Percentiles rank a stretch among this genome's conserved stretches.
phyloP scores from a whole-genome alignment of 2,797 vertebrate genomes.

The Typhlichthys eigenmanni region DNA sequence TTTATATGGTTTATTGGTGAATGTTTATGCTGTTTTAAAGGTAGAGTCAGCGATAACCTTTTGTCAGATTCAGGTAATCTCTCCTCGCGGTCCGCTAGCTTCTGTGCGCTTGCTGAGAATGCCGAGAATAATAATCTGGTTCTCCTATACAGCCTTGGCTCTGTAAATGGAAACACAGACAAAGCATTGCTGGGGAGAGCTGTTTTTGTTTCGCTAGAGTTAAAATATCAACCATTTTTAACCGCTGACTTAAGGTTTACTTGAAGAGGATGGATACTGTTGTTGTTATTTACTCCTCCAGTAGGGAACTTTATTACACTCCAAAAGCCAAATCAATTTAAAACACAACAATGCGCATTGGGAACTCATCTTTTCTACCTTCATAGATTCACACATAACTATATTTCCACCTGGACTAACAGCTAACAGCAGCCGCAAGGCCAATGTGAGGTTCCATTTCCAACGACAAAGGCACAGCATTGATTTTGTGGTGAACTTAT shows the following conservation, averaged over 20 bases:
- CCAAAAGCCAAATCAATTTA: constrained; percentile 39
- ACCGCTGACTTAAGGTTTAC: too few relatives aligned
- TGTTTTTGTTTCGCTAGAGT: too few relatives aligned
- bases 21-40: constrained; percentile 26
- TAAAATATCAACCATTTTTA: too few relatives aligned
- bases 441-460: constrained; percentile 53
- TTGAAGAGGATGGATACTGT: constrained; percentile 4
- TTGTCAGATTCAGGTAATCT: too few relatives aligned
- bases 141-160: too few relatives aligned
- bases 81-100: too few relatives aligned
- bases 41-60: too few relatives aligned
- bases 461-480: constrained; percentile 39
- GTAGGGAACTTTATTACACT: constrained; percentile 4
- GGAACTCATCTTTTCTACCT: constrained; percentile 6
- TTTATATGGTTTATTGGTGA: constrained; percentile 36
- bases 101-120: too few relatives aligned
- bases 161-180: too few relatives aligned
- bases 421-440: constrained; percentile 8
- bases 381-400: constrained; percentile 47
- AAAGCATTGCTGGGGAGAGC: too few relatives aligned
- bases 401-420: constrained; percentile 33
- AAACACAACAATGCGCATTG: constrained; percentile 39
- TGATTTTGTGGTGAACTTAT: constrained; percentile 53
- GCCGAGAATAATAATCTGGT: too few relatives aligned
- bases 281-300: constrained; percentile 25